Percentiles rank a stretch among this genome's conserved stretches.
These are phyloP conservation scores for Agapostemon virescens DNA, from an alignment of 2,888 invertebrate species.

Conservation along the genomic window DNA sequence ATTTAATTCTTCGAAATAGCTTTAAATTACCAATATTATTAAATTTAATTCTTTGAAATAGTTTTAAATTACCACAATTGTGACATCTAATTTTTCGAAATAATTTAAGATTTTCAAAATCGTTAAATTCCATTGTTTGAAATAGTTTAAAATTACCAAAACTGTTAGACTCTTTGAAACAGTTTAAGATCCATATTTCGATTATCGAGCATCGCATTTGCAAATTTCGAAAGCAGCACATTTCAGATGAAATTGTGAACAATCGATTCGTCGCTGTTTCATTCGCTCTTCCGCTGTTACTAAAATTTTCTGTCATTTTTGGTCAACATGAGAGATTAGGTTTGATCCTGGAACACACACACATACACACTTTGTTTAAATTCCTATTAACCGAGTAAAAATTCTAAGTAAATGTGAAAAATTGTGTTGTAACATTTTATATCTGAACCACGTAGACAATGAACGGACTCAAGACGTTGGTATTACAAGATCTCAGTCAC, in stretches of 20 bases:
- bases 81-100: too few relatives aligned
- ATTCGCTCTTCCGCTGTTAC: constrained; percentile 43
- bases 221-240: too few relatives aligned
- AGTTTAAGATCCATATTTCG: background rate
- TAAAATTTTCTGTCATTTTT: constrained; percentile 17
- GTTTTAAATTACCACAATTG: too few relatives aligned
- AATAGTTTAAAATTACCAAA: too few relatives aligned
- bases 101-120: too few relatives aligned
- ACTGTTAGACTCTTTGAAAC: background rate
- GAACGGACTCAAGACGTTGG: constrained; percentile 49
- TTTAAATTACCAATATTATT: too few relatives aligned
- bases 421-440: background rate
- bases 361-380: background rate
- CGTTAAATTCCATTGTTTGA: background rate
- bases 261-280: constrained; percentile 45
- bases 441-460: background rate
- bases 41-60: too few relatives aligned
- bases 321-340: constrained; percentile 34
- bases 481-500: constrained; percentile 53
- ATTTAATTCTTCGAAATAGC: too few relatives aligned
- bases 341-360: constrained; percentile 9
- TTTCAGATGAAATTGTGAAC: background rate
- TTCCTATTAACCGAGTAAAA: constrained; percentile 31
- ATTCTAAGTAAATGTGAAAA: constrained; percentile 42
- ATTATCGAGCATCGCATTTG: background rate